phyloP scores from a whole-genome alignment of 2,797 vertebrate species.

The Notolepis coatsorum region DNA sequence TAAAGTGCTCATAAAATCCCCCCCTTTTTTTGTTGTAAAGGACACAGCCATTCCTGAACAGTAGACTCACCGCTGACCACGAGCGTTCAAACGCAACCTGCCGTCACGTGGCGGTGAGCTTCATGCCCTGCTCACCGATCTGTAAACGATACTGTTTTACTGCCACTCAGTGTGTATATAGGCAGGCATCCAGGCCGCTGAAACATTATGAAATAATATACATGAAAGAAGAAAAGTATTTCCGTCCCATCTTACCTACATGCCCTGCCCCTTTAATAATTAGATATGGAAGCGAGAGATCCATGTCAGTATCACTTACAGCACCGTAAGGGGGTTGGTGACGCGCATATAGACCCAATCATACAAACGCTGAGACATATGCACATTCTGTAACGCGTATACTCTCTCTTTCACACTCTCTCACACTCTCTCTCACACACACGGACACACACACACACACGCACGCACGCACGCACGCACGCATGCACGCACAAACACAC shows the following conservation, averaged over 20 bases:
- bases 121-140: slow-evolving; percentile 26
- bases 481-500: not conserved
- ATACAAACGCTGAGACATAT: too few relatives aligned
- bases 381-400: too few relatives aligned
- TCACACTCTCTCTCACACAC: too few relatives aligned
- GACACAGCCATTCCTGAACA: slow-evolving; percentile 45
- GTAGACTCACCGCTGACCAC: slow-evolving; percentile 11
- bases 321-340: slow-evolving; percentile 14
- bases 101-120: not conserved
- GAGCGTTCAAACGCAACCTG: slow-evolving; percentile 10
- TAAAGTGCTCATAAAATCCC: slow-evolving; percentile 52
- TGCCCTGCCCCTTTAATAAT: slow-evolving; percentile 24
- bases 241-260: too few relatives aligned
- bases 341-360: not conserved
- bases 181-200: not conserved
- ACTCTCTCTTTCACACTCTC: too few relatives aligned
- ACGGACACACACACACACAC: not conserved
- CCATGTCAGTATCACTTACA: slow-evolving; percentile 28
- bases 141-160: not conserved
- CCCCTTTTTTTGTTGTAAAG: slow-evolving; percentile 42
- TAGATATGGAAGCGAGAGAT: slow-evolving; percentile 12
- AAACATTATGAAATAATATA: too few relatives aligned
- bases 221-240: not conserved
- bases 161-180: not conserved
- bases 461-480: not conserved